Conservation (phyloP, 53 echinoderm and acorn worm species). For the Actinopyga echinites region DNA sequence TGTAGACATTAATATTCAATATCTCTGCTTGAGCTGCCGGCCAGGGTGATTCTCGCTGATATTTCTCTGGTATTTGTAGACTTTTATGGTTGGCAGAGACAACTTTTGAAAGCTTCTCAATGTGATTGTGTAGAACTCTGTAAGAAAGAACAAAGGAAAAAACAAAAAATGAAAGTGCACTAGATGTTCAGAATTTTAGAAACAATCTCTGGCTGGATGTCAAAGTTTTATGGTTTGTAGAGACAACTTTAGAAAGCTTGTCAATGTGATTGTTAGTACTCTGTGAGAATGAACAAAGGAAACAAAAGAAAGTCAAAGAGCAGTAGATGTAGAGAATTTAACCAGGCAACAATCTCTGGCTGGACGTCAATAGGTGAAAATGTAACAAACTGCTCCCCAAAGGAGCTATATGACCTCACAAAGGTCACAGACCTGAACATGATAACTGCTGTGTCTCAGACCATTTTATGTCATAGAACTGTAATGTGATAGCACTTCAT, state of each 20-base stretch:
- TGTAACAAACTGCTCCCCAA: too few species aligned
- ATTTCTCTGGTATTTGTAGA: constrained; percentile 88
- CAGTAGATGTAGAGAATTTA: too few species aligned
- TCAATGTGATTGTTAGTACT: constrained; percentile 83
- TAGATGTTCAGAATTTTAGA: neutral
- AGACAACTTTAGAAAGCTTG: constrained; percentile 73
- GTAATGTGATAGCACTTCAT: too few species aligned
- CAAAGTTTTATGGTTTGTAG: constrained; percentile 75
- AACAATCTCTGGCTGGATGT: too few species aligned
- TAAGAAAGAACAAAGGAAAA: neutral
- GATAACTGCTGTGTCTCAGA: too few species aligned
- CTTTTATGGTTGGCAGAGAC: constrained; percentile 82
- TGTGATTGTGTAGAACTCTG: constrained; percentile 82
- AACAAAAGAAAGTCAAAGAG: too few species aligned
- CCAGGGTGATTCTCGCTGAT: constrained; percentile 90
- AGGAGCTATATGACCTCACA: too few species aligned
- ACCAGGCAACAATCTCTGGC: too few species aligned
- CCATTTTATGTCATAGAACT: too few species aligned
- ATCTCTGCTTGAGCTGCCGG: constrained; percentile 97
- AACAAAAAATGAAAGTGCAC: neutral
- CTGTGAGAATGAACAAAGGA: too few species aligned
- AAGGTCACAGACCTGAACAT: too few species aligned
- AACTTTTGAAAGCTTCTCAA: constrained; percentile 72
- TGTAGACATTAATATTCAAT: constrained; percentile 95
- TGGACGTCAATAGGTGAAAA: too few species aligned